These are phyloP conservation scores for Lycocerus yunnanus DNA, from an alignment of 2,888 invertebrate genomes.

Conservation along the genomic window DNA sequence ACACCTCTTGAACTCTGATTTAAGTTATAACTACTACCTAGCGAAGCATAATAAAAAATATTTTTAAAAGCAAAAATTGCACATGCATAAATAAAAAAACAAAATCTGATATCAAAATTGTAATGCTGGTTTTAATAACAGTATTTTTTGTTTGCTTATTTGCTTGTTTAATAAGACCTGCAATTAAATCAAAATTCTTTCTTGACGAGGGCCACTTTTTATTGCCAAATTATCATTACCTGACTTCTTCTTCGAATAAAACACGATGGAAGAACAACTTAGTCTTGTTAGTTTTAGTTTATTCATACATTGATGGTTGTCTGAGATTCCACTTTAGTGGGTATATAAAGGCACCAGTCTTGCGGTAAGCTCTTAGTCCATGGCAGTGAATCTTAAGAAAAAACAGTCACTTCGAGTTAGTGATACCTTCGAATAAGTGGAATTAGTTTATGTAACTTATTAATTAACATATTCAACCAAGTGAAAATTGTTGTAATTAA, in stretches of 20 bases:
- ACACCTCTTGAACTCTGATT: no score
- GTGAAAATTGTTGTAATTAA: background rate
- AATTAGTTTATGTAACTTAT: background rate
- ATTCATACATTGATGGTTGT: slow-evolving; percentile 1
- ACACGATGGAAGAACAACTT: slow-evolving; percentile 2
- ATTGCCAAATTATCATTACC: slow-evolving; percentile 6
- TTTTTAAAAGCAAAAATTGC: no score
- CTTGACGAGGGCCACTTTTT: background rate
- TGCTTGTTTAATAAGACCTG: background rate
- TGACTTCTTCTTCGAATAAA: slow-evolving; percentile 8
- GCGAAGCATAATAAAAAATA: no score
- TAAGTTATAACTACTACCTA: no score
- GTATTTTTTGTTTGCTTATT: background rate
- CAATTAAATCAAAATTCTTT: slow-evolving; percentile 1
- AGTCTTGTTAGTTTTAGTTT: slow-evolving; percentile 10
- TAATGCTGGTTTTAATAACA: background rate
- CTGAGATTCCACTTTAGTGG: slow-evolving; percentile 2
- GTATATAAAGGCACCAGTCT: slow-evolving; percentile 9
- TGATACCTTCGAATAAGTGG: background rate
- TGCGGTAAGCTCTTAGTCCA: slow-evolving; percentile 5
- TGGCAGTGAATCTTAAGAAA: background rate
- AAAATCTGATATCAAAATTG: background rate
- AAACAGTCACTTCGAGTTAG: background rate
- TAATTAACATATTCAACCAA: background rate
- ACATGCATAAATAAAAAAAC: background rate